A percentile compares a stretch with the other conserved stretches of the same genome.
Evolutionary conservation across 2,113 vertebrate species (phyloP).

Genomic region (Erinaceus europaeus): DNA sequence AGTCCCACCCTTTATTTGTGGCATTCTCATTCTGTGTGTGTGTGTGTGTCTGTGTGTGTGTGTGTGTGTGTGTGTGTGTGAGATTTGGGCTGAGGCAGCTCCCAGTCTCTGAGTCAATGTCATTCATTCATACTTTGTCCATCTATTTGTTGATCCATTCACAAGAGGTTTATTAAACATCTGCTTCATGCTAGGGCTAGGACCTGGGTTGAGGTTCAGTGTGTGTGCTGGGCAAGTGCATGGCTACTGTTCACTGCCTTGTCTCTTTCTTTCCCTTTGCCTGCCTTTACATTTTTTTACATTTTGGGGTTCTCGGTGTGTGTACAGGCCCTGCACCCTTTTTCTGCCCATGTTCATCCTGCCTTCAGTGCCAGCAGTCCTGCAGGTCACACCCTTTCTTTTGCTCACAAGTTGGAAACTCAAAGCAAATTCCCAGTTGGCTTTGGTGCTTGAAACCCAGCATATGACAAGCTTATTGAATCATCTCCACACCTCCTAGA

Average conservation of each 20-base stretch:
- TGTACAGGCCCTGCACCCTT: neutral
- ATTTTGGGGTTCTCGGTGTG: neutral
- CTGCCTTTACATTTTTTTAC: neutral
- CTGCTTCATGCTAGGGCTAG: neutral
- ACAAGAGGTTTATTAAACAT: conserved; percentile 39
- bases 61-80: neutral
- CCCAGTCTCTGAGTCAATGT: conserved; percentile 28
- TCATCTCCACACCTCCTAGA: conserved; percentile 21
- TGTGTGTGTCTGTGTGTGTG: no score
- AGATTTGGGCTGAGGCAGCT: neutral
- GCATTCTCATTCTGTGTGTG: no score
- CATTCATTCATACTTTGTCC: conserved; percentile 49
- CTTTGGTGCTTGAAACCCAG: neutral
- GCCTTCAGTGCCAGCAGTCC: neutral
- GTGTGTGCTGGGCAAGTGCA: neutral
- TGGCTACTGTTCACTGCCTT: neutral
- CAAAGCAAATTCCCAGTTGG: neutral
- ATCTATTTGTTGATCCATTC: conserved; percentile 24
- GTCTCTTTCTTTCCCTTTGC: neutral
- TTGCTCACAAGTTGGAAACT: neutral
- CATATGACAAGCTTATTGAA: neutral
- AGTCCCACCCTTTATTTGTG: no score
- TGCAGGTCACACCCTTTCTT: neutral
- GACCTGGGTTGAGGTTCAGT: neutral
- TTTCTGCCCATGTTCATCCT: neutral